A percentile compares a stretch with the other conserved stretches of the same genome.
phyloP scores from a whole-genome alignment of 2,797 vertebrate species.

The Oreochromis grahami region DNA sequence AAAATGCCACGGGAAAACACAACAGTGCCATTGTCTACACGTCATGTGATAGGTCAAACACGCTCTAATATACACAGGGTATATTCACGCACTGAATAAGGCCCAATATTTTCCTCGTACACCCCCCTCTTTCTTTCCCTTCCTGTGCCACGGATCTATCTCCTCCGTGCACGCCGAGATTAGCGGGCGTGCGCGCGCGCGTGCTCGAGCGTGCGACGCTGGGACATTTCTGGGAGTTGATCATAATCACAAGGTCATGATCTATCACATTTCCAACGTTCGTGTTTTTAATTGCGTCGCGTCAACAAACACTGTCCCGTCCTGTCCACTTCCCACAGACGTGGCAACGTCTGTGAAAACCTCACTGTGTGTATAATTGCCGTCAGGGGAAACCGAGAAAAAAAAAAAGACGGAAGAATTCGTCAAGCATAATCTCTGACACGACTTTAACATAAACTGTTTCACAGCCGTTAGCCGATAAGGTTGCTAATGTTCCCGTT shows the following conservation, averaged over 20 bases:
- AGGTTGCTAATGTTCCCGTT: slow-evolving; percentile 51
- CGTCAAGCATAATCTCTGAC: slow-evolving; percentile 23
- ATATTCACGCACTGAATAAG: slow-evolving; percentile 58
- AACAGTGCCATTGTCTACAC: slow-evolving; percentile 72
- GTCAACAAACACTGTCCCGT: slow-evolving; percentile 50
- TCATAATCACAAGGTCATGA: slow-evolving; percentile 58
- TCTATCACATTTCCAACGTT: slow-evolving; percentile 11
- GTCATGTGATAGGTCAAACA: slow-evolving; percentile 75
- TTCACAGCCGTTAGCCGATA: slow-evolving; percentile 41
- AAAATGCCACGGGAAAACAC: slow-evolving; percentile 70
- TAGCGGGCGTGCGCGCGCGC: background rate
- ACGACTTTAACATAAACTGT: slow-evolving; percentile 50
- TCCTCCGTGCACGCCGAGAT: slow-evolving; percentile 40
- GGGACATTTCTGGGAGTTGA: slow-evolving; percentile 55
- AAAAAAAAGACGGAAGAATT: slow-evolving; percentile 29
- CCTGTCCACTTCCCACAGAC: slow-evolving; percentile 59
- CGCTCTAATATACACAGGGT: slow-evolving; percentile 61
- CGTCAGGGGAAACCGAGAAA: slow-evolving; percentile 17
- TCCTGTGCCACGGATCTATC: slow-evolving; percentile 27
- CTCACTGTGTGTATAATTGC: slow-evolving; percentile 34
- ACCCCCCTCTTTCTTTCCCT: background rate
- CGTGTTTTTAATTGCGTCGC: slow-evolving; percentile 7
- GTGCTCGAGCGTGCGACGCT: slow-evolving; percentile 2
- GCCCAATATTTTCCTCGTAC: slow-evolving; percentile 49
- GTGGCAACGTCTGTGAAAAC: slow-evolving; percentile 58